Base-by-base conservation (phyloP, 2,888 invertebrate genomes). In the Andrena praecox region DNA sequence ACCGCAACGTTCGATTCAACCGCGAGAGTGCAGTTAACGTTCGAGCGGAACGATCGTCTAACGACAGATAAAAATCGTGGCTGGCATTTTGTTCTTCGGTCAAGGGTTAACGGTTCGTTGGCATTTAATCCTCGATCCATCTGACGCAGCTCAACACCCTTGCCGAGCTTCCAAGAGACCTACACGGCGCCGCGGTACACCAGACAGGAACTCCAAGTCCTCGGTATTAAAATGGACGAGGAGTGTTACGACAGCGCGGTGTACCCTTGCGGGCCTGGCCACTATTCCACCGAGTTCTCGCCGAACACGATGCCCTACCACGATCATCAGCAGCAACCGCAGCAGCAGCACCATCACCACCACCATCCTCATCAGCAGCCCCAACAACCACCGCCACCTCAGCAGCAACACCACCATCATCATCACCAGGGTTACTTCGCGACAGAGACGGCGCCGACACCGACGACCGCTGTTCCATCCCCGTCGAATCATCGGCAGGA, bases 161-260 rank as follows among this genome's bases (percentile, higher is more conserved):
- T 98, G 91, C 98, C 98, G 85, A 97, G 97, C 94, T 98, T 98
- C 95, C 97, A 98, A 95, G 98, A 98, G 94, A 98, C 97, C 35
- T 97, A 97, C 94, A 97, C 97, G 78, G 96, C 97, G 67, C 96
- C 97, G 84, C 97, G 97, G 92, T 94, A 92, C 91, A 96, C 96
- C 80, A 95, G 95, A 90, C 96, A 95, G 93, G 96, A 95, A 93
- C 95, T 96, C 93, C 95, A 95, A 59, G 95, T 95, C 89, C 95
- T 96, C 89, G 96, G 96, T 42, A 96, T 97, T 90, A 97, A 97
- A 94, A 97, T 97, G 97, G 97, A 97, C 93, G 97, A 97, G 91
- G 97, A 97, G 90, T 97, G 97, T 92, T 97, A 96, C 93, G 96
- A 97, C 91, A 95, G 91, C 63, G 85, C 91, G 54, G 92, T 92